Base-by-base conservation (phyloP, 2,113 vertebrate genomes). In the Piliocolobus tephrosceles region DNA sequence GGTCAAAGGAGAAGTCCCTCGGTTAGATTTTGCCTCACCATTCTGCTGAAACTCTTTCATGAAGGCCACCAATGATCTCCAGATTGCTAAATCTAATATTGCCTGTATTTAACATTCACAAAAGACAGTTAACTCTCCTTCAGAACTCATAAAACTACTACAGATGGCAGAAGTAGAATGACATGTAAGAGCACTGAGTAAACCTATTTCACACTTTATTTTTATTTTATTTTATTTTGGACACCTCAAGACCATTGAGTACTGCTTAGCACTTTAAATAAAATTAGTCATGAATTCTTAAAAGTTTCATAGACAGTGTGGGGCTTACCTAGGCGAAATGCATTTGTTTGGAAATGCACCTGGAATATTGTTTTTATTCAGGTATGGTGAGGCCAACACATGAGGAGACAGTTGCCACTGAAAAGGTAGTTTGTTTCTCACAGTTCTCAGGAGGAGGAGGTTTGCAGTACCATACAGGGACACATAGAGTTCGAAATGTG, bases 281-380 rank as follows among this genome's bases (percentile, higher is more conserved):
- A 79, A 90, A 97, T 70, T 83, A 91, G 52, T 68, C 27, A 68
- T 84, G 40, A 32, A 66, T 91, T 88, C 87, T 58, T 78, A 96
- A 87, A 38, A 47, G n/a, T 90, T 91, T 72, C 52, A 55, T 90
- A 90, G 27, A 14, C 25, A 82, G 45, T 38, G 30, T 27, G 11
- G 25, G 79, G 22, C n/a, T 93, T 8, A 58, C 52, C 27, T 30
- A 66, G 23, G 55, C 91, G 70, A 96, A 83, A 81, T 84, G 64
- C 6, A 95, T 35, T 89, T 73, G 61, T 52, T 92, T 96, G 58
- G 79, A 96, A 90, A 81, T 50, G 1, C 14, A 16, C 45, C 14
- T 87, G 32, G 43, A 25, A 82, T 91, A 84, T 79, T 79, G 57
- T 94, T 87, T 88, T 76, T 86, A 91, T 93, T 88, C 68, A 68